These are phyloP conservation scores for Prosopocoilus inquinatus DNA, from an alignment of 2,888 invertebrate genomes.

Conservation along the genomic window DNA sequence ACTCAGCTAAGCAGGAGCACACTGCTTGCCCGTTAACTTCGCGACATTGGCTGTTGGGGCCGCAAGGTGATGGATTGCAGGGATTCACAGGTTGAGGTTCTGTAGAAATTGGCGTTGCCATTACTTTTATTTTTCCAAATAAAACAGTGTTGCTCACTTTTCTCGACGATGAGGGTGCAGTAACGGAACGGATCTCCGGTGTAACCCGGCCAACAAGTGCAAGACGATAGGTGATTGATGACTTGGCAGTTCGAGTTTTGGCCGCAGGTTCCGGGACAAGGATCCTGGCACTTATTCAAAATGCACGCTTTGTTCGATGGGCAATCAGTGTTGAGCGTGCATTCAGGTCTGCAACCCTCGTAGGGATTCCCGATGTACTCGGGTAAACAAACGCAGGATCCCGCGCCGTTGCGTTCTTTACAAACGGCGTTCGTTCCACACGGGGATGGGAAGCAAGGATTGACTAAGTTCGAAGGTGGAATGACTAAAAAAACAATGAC, in stretches of 20 bases:
- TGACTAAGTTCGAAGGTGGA: constrained; percentile 33
- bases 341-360: constrained; percentile 64
- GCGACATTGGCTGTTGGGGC: constrained; percentile 76
- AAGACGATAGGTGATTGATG: constrained; percentile 63
- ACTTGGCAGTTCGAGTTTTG: constrained; percentile 65
- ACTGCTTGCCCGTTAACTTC: constrained; percentile 68
- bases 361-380: constrained; percentile 66
- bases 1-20: constrained; percentile 73
- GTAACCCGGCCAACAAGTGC: constrained; percentile 59
- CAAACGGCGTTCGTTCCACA: constrained; percentile 66
- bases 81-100: constrained; percentile 53
- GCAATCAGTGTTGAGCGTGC: constrained; percentile 65
- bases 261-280: constrained; percentile 64
- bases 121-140: too few relatives aligned
- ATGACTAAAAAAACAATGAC: background rate
- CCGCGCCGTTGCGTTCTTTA: constrained; percentile 51
- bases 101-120: constrained; percentile 29
- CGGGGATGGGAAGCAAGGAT: constrained; percentile 62
- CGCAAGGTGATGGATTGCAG: constrained; percentile 78
- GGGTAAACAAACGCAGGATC: constrained; percentile 58
- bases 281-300: constrained; percentile 61
- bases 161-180: constrained; percentile 40
- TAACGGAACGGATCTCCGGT: constrained; percentile 64
- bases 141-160: too few relatives aligned
- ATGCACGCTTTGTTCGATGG: constrained; percentile 66